These are phyloP conservation scores for Apogon talboti DNA, from an alignment of 2,797 vertebrate species.

Conservation along the genomic window DNA sequence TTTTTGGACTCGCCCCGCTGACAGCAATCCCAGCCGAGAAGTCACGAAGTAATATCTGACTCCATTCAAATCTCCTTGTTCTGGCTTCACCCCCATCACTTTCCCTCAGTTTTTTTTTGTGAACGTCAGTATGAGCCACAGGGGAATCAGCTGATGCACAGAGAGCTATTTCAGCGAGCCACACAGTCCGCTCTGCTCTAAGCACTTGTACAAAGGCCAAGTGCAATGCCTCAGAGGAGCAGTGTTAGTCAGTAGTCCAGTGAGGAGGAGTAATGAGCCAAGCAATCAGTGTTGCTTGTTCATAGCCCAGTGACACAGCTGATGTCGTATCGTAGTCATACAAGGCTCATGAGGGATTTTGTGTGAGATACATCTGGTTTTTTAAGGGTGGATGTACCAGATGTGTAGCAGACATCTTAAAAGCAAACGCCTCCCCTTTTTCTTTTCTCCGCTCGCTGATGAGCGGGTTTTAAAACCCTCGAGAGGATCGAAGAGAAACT, in stretches of 20 bases:
- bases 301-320: slow-evolving; percentile 61
- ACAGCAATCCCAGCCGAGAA: slow-evolving; percentile 24
- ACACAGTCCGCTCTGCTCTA: slow-evolving; percentile 49
- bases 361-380: slow-evolving; percentile 30
- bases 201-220: slow-evolving; percentile 70
- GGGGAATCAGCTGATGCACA: slow-evolving; percentile 58
- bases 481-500: slow-evolving; percentile 53
- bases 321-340: slow-evolving; percentile 40
- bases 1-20: slow-evolving; percentile 34
- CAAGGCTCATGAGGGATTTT: slow-evolving; percentile 34
- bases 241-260: slow-evolving; percentile 68
- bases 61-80: slow-evolving; percentile 54
- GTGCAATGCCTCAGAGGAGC: slow-evolving; percentile 60
- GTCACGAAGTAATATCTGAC: slow-evolving; percentile 41
- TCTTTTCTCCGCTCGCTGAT: slow-evolving; percentile 30
- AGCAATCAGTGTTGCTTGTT: slow-evolving; percentile 71
- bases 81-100: slow-evolving; percentile 31
- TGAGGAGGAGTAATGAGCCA: slow-evolving; percentile 70
- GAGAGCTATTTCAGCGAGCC: slow-evolving; percentile 58
- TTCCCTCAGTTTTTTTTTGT: slow-evolving; percentile 20
- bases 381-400: slow-evolving; percentile 21
- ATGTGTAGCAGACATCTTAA: slow-evolving; percentile 46
- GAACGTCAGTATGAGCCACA: slow-evolving; percentile 40
- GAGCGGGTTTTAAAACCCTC: slow-evolving; percentile 47
- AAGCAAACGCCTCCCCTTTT: slow-evolving; percentile 23